Evolutionary conservation across 2,113 vertebrate genomes (phyloP), one percentile per base, ranked within the genome.

Genomic region (Carassius gibelio): DNA sequence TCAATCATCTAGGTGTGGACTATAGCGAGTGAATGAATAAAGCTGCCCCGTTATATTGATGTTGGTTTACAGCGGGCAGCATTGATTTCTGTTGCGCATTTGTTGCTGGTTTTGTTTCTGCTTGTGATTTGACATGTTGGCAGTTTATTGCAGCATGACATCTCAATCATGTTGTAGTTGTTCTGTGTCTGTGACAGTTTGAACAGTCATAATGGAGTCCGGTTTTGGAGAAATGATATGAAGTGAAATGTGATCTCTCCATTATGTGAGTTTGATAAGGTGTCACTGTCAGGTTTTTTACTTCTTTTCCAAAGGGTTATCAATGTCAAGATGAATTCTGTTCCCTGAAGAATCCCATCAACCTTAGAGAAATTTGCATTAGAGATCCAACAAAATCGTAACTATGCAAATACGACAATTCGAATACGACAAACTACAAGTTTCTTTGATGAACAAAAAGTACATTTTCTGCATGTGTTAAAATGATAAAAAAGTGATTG

Each of bases 61-160:
- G 75, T 21, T 55, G 75, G 23, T 76, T 76, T 76, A 76, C 8
- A 76, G 75, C 4, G 0, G 48, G 8, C 48, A 5, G 14, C 50
- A 76, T 76, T 34, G 75, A 76, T 76, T 76, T 76, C 50, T 55
- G 75, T 34, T 76, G 45, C 26, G 15, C 14, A 34, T 76, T 76
- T 52, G 45, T 55, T 76, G 75, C 26, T 76, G 74, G 75, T 55
- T 76, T 76, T 52, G 26, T 76, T 34, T 34, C 50, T 55, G 50
- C 45, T 55, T 76, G 23, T 30, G 48, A 55, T 76, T 34, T 55
- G 48, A 76, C 23, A 52, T 66, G 61, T 45, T 66, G 78, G 38
- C 61, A 30, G 78, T 81, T 26, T 79, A 38, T 79, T 62, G 62
- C 34, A 42, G 76, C 36, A 17, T 55, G 26, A 76, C 50, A 55